Conservation (phyloP, 2,888 invertebrate genomes). For the Gibbula magus region DNA sequence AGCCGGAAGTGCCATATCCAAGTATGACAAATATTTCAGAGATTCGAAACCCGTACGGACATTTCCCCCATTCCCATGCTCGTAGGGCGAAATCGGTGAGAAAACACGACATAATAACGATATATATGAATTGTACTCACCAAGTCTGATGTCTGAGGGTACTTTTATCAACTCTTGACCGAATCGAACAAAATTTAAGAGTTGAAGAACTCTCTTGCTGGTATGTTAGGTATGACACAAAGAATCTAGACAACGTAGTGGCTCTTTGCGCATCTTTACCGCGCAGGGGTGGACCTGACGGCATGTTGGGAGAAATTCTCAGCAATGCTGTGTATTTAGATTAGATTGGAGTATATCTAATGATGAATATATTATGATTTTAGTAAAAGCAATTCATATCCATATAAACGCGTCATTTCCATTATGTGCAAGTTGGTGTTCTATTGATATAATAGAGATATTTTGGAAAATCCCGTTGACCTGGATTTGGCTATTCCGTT, state of each 20-base stretch:
- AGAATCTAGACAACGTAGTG: conserved; percentile 94
- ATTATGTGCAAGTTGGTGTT: not conserved
- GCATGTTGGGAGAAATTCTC: conserved; percentile 19
- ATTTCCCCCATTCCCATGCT: conserved; percentile 64
- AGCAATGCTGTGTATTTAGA: conserved; percentile 9
- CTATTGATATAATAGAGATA: not conserved
- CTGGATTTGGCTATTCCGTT: conserved; percentile 19
- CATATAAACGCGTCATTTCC: no score
- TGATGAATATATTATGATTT: no score
- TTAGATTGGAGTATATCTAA: no score
- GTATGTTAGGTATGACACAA: conserved; percentile 98
- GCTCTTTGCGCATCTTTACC: conserved; percentile 66
- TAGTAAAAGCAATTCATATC: no score
- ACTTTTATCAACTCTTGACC: conserved; percentile 79
- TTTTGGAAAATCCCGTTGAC: conserved; percentile 14
- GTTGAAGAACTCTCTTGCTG: conserved; percentile 79
- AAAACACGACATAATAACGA: conserved; percentile 34
- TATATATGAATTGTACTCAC: conserved; percentile 72
- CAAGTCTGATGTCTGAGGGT: conserved; percentile 82
- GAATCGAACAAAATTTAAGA: conserved; percentile 49
- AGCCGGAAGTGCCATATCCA: conserved; percentile 72
- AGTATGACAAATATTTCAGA: conserved; percentile 75
- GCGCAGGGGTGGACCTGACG: conserved; percentile 64
- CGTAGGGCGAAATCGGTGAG: conserved; percentile 47
- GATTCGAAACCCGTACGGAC: conserved; percentile 73